These are phyloP conservation scores for Amphimedon queenslandica DNA, from an alignment of 37 sponge, comb jelly and placozoan species.

Conservation along the genomic window DNA sequence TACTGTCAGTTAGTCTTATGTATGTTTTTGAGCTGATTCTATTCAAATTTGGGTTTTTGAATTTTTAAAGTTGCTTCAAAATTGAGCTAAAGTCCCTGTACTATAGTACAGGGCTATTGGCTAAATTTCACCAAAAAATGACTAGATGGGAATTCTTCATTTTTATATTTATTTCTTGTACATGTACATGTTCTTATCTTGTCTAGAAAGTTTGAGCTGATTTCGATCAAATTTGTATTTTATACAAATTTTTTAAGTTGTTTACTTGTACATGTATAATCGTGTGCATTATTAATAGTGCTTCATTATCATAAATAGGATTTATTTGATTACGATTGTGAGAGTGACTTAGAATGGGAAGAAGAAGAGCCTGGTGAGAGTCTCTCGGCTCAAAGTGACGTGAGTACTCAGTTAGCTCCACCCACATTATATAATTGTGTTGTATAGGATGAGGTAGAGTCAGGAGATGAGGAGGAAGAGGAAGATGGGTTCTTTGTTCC, in stretches of 20 bases:
- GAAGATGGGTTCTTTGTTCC: conserved; percentile 99
- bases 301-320: conserved; percentile 42
- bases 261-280: neutral
- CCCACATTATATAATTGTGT: neutral
- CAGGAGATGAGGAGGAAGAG: conserved; percentile 74
- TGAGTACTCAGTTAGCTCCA: conserved; percentile 12
- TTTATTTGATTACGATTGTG: conserved; percentile 65
- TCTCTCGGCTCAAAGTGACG: conserved; percentile 71
- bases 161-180: no score
- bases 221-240: no score
- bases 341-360: conserved; percentile 99
- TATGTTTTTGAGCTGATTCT: no score
- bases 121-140: no score
- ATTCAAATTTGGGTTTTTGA: neutral
- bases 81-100: no score
- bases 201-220: no score
- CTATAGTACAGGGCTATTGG: no score
- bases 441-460: conserved; percentile 65
- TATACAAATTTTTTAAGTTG: no score
- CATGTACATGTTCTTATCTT: no score
- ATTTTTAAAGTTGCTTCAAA: no score
- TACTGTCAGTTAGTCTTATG: no score
- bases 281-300: neutral
- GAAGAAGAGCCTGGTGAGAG: conserved; percentile 94
- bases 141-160: no score